Percentiles rank a stretch among this genome's conserved stretches.
phyloP scores from a whole-genome alignment of 92 coral and sea anemone genomes.

The Porites lobata region DNA sequence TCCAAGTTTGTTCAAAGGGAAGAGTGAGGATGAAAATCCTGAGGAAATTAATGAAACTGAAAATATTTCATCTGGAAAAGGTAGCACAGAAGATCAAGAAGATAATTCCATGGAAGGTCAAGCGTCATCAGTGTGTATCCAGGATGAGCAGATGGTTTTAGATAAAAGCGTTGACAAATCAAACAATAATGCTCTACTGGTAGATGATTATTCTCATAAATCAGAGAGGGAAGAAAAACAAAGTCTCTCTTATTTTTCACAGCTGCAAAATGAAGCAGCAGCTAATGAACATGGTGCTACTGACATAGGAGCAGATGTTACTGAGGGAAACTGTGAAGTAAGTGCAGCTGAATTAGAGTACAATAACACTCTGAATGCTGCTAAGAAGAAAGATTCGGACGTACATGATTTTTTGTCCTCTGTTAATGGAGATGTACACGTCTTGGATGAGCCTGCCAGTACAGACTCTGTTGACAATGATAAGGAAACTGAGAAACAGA shows the following conservation, averaged over 20 bases:
- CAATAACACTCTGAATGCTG: background rate
- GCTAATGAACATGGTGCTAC: background rate
- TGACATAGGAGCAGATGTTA: background rate
- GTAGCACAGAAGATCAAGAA: background rate
- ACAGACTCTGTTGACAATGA: background rate
- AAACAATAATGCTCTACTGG: background rate
- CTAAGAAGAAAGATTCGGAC: background rate
- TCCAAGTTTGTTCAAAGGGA: constrained; percentile 6
- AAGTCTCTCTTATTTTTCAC: background rate
- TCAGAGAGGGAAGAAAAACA: background rate
- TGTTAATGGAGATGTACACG: background rate
- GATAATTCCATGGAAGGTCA: background rate
- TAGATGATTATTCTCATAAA: background rate
- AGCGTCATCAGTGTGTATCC: too few species aligned
- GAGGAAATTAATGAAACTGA: background rate
- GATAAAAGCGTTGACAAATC: background rate
- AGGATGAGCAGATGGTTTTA: background rate
- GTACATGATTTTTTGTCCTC: background rate
- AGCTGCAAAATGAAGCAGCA: background rate
- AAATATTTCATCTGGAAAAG: background rate
- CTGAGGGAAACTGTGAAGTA: background rate
- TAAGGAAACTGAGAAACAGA: background rate
- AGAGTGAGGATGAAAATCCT: background rate
- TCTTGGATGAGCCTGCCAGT: background rate
- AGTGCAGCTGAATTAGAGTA: background rate